phyloP scores from a whole-genome alignment of 2,888 invertebrate genomes.

The Nomada ruficornis region DNA sequence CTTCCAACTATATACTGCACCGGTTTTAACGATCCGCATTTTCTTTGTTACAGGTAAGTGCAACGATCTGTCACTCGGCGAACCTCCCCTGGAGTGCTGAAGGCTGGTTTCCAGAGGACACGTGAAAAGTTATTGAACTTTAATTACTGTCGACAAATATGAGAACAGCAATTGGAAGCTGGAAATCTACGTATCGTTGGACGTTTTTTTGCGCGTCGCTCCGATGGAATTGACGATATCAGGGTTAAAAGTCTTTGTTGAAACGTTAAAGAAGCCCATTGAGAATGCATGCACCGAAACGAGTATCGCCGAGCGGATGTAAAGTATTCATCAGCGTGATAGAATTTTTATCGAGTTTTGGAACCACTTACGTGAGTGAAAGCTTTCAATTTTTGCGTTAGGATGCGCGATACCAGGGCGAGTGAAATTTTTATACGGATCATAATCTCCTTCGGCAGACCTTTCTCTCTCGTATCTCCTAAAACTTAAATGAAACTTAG shows the following conservation, averaged over 20 bases:
- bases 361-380: conserved; percentile 22
- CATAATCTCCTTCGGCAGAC: neutral
- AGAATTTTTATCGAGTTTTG: conserved; percentile 40
- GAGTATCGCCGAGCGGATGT: neutral
- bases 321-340: conserved; percentile 38
- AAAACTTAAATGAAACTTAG: neutral
- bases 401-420: neutral
- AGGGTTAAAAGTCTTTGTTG: conserved; percentile 22
- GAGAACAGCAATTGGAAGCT: neutral
- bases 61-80: conserved; percentile 31
- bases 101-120: neutral
- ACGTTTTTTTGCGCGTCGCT: conserved; percentile 12
- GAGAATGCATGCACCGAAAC: conserved; percentile 21
- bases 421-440: neutral
- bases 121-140: conserved; percentile 52
- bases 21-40: conserved; percentile 54
- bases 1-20: too few relatives aligned
- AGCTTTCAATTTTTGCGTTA: conserved; percentile 31
- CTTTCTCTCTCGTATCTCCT: too few relatives aligned
- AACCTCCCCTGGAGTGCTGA: neutral
- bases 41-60: conserved; percentile 71
- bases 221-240: conserved; percentile 7
- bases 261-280: conserved; percentile 12
- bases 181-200: neutral
- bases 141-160: conserved; percentile 41